phyloP scores from a whole-genome alignment of 2,113 vertebrate genomes.

The Macaca mulatta region DNA sequence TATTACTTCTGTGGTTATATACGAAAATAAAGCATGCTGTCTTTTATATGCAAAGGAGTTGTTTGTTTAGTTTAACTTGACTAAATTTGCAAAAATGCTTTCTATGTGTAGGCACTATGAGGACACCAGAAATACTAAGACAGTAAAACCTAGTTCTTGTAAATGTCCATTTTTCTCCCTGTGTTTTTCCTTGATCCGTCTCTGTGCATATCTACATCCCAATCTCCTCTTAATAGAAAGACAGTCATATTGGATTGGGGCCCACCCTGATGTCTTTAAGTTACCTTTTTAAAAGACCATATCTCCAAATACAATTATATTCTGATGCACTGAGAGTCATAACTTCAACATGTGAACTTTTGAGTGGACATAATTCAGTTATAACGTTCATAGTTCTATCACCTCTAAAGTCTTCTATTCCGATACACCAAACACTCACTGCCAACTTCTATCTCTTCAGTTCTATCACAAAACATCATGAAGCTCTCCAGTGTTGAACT shows the following conservation, averaged over 20 bases:
- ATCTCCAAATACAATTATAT: background rate
- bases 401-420: background rate
- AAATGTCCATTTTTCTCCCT: background rate
- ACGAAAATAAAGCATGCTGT: background rate
- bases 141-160: background rate
- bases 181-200: background rate
- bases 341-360: background rate
- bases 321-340: background rate
- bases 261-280: background rate
- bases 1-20: background rate
- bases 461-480: background rate
- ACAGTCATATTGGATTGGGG: background rate
- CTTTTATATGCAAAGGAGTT: background rate
- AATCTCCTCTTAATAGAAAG: background rate
- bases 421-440: background rate
- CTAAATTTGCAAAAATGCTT: conserved; percentile 14
- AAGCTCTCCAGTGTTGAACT: background rate
- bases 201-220: background rate
- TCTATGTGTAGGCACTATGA: background rate
- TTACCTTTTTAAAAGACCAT: background rate
- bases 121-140: background rate
- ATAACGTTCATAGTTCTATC: too few relatives aligned
- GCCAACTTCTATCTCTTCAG: background rate
- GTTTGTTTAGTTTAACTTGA: background rate
- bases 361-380: background rate